A percentile compares a stretch with the other conserved stretches of the same genome.
Evolutionary conservation across 2,797 vertebrate genomes (phyloP).

Genomic region (Phylloscopus collybita): DNA sequence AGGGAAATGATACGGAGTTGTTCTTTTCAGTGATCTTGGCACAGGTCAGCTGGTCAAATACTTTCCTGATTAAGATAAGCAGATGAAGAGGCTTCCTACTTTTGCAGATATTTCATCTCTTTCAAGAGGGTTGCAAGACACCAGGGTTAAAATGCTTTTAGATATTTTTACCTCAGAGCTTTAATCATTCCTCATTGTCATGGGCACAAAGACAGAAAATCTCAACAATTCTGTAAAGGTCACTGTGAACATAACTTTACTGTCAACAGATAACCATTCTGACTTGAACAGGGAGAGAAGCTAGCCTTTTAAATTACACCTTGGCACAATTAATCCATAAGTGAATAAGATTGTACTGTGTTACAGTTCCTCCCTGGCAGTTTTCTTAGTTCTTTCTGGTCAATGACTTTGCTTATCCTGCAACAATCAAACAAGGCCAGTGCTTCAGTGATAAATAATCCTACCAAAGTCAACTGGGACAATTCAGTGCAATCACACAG

Average conservation of each 20-base stretch:
- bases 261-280: background rate
- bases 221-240: background rate
- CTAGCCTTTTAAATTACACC: background rate
- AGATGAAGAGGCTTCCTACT: background rate
- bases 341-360: background rate
- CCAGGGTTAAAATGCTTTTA: background rate
- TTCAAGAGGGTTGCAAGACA: background rate
- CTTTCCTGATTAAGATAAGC: slow-evolving; percentile 34
- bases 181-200: background rate
- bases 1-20: background rate
- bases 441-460: background rate
- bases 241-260: background rate
- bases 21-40: background rate
- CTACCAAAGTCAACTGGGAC: background rate
- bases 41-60: background rate
- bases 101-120: background rate
- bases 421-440: background rate
- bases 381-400: background rate
- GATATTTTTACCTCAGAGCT: background rate
- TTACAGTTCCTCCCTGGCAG: background rate
- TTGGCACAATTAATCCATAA: background rate
- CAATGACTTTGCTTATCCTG: background rate
- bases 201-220: background rate
- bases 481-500: background rate
- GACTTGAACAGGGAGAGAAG: background rate